Evolutionary conservation across 1,140 invertebrate genomes (phyloP).

Genomic region (Megathymus violae): DNA sequence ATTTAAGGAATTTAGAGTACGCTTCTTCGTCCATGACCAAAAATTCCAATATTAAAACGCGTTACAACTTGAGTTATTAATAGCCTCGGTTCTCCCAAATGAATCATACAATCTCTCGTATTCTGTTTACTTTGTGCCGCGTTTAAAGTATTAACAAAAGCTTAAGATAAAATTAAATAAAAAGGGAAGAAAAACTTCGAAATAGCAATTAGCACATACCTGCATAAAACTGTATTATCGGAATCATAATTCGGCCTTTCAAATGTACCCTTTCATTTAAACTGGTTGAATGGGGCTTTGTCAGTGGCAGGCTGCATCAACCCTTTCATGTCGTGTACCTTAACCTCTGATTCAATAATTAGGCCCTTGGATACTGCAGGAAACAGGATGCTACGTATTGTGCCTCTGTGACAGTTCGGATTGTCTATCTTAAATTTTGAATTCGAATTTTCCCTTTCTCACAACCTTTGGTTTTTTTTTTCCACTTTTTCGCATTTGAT

Average conservation of each 20-base stretch:
- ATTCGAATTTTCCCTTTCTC: not conserved
- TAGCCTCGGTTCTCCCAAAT: constrained; percentile 15
- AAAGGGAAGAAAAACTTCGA: constrained; percentile 12
- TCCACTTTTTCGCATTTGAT: too few relatives aligned
- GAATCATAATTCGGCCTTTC: constrained; percentile 55
- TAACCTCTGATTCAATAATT: constrained; percentile 69
- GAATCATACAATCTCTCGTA: constrained; percentile 12
- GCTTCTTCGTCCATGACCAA: not conserved
- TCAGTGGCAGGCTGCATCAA: constrained; percentile 59
- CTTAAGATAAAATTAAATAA: constrained; percentile 10
- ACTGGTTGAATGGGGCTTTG: constrained; percentile 65
- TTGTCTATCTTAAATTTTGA: constrained; percentile 1
- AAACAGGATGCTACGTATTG: constrained; percentile 52
- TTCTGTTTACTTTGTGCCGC: not conserved
- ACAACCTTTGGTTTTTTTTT: not conserved
- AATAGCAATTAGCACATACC: constrained; percentile 53
- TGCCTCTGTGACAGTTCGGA: constrained; percentile 22
- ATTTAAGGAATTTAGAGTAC: not conserved
- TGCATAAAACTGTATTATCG: constrained; percentile 56
- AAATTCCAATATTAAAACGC: constrained; percentile 5
- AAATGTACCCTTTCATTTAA: constrained; percentile 69
- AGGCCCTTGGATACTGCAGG: constrained; percentile 50
- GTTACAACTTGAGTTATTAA: constrained; percentile 18
- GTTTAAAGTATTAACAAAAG: constrained; percentile 12
- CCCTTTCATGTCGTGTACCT: constrained; percentile 54